These are phyloP conservation scores for Acanthiza pusilla DNA, from an alignment of 2,797 vertebrate species.

Conservation along the genomic window DNA sequence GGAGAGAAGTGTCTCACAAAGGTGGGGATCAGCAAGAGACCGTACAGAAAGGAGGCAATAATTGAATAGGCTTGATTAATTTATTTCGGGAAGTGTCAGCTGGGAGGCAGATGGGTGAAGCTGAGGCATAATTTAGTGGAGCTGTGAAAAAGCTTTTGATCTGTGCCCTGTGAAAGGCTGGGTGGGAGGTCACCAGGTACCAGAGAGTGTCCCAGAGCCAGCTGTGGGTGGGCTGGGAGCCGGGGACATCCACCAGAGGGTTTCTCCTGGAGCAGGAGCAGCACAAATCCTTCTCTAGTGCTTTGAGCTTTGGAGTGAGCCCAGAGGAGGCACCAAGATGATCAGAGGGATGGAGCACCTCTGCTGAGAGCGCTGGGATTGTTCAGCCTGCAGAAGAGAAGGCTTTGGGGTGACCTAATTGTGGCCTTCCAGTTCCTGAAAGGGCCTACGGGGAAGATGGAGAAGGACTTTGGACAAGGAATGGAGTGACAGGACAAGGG, in stretches of 20 bases:
- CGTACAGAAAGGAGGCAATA: neutral
- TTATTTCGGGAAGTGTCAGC: constrained; percentile 36
- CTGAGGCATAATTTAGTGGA: constrained; percentile 25
- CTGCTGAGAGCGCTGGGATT: neutral
- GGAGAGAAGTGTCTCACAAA: neutral
- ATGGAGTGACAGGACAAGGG: neutral
- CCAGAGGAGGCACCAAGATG: neutral
- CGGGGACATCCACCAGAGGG: neutral
- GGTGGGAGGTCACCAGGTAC: neutral
- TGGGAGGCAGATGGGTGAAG: constrained; percentile 52
- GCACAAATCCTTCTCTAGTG: accelerated
- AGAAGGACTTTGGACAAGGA: neutral
- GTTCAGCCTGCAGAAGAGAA: neutral
- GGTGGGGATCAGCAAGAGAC: neutral
- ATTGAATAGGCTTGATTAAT: constrained; percentile 53
- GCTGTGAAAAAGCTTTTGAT: constrained; percentile 39
- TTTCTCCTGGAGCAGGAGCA: neutral
- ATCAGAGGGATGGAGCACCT: neutral
- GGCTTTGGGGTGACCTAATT: neutral
- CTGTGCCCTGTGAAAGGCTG: neutral
- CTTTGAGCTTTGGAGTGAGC: neutral
- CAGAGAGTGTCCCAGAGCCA: neutral
- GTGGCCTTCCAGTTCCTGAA: neutral
- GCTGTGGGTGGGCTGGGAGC: neutral
- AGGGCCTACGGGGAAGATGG: neutral